Evolutionary conservation across 2,888 invertebrate species (phyloP), one percentile per base, ranked within the genome.

Genomic region (Calliphora vomitoria): DNA sequence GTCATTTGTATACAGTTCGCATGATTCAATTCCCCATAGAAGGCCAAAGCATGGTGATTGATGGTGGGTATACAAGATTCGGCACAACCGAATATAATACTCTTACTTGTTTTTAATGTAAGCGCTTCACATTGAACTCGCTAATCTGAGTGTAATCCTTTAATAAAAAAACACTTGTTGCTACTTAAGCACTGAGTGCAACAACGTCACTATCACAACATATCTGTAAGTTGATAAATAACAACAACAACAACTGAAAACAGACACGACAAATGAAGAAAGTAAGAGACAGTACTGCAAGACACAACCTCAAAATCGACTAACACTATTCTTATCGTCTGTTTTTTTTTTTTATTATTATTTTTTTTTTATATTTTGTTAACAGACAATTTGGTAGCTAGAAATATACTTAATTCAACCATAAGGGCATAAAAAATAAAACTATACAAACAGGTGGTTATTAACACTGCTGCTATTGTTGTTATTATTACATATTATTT

Each of bases 391-490:
- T 64, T 58, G 66, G 64, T 50, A 47, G 58, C 58, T 58, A 82
- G 74, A 82, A 72, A 41, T 1, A 41, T 41, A 41, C 8, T 41
- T 64, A 72, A 58, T 47, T 74, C 35, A 66, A 53, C 38, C 81
- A 66, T 66, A 82, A 58, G 66, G 74, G 58, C 44, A 68, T 47
- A 25, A 35, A 55, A 8, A 64, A 53, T 44, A 25, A 71, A 62
- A 53, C 41, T 18, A 18, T n/a, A 64, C 11, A 72, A 79, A 72
- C 81, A 82, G 82, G 74, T 74, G 74, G 64, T 72, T 62, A 44
- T 55, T 79, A 53, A 20, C 50, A 35, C 41, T 66, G 11, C 66
- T 66, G 4, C 31, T 53, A 13, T 31, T 68, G 20, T 62, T 75
- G 47, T 82, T 58, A 15, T 35, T 68, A 55, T 62, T 44, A 44